These are phyloP conservation scores for Drosophila nannoptera DNA, from an alignment of 1,140 invertebrate species.

Conservation along the genomic window DNA sequence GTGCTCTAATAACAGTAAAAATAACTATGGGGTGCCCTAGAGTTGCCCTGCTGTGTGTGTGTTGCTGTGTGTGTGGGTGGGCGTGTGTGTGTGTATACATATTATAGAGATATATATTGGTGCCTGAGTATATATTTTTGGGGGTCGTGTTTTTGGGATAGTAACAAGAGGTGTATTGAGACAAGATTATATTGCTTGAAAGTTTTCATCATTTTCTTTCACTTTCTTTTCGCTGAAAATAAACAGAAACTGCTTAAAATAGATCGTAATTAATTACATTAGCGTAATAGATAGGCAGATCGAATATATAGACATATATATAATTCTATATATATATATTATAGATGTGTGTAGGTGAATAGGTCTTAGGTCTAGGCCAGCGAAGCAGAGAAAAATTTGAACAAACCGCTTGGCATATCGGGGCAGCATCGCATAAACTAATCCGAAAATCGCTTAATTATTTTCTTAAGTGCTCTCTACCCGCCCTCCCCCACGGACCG, in stretches of 20 bases:
- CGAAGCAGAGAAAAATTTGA: slow-evolving; percentile 42
- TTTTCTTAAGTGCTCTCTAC: background rate
- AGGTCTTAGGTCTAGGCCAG: slow-evolving; percentile 35
- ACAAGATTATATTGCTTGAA: slow-evolving; percentile 23
- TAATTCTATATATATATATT: too few relatives aligned
- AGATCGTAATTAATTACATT: slow-evolving; percentile 41
- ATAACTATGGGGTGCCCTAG: slow-evolving; percentile 31
- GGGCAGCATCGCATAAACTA: background rate
- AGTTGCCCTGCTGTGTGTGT: slow-evolving; percentile 28
- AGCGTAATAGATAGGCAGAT: slow-evolving; percentile 38
- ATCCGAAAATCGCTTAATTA: background rate
- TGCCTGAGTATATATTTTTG: slow-evolving; percentile 19
- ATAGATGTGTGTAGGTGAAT: background rate
- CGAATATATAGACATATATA: slow-evolving; percentile 34
- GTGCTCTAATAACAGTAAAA: slow-evolving; percentile 43
- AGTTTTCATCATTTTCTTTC: slow-evolving; percentile 1
- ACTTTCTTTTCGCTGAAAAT: slow-evolving; percentile 49
- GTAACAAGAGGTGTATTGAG: slow-evolving; percentile 19
- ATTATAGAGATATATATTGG: background rate
- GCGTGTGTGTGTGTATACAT: background rate
- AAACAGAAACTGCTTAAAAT: slow-evolving; percentile 56
- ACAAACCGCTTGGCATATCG: slow-evolving; percentile 23
- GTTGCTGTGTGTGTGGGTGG: slow-evolving; percentile 3
- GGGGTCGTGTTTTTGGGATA: slow-evolving; percentile 14
- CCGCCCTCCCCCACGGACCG: background rate